Percentiles rank a stretch among this genome's conserved stretches.
Conservation (phyloP, 2,113 vertebrate genomes). For the Dascyllus trimaculatus region DNA sequence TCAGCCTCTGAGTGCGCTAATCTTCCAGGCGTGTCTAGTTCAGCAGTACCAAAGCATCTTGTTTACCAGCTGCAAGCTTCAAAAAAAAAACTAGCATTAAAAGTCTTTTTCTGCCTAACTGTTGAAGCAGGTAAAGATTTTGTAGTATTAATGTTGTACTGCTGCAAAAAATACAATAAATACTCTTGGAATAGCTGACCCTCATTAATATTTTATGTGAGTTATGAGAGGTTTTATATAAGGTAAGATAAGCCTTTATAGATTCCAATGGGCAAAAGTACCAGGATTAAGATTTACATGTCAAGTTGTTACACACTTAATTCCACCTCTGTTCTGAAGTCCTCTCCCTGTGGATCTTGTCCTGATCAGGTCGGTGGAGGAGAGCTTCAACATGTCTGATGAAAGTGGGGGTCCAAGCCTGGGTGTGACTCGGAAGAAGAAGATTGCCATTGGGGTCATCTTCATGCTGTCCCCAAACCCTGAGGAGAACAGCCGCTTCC, state of each 20-base stretch:
- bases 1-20: constrained; percentile 34
- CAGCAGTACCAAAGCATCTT: constrained; percentile 26
- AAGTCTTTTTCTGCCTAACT: neutral
- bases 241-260: neutral
- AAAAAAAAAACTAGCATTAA: neutral
- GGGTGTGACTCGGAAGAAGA: constrained; percentile 94
- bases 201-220: neutral
- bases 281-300: neutral
- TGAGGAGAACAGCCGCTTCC: constrained; percentile 95
- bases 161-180: no score
- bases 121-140: no score
- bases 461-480: constrained; percentile 93
- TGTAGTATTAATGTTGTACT: no score
- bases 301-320: neutral
- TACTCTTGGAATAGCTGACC: neutral
- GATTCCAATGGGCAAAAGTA: no score
- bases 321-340: neutral
- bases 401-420: constrained; percentile 91
- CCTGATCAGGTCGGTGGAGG: constrained; percentile 92
- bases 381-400: constrained; percentile 99
- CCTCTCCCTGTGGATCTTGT: neutral
- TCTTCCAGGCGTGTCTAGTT: constrained; percentile 26
- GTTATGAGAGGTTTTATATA: neutral
- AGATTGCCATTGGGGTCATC: constrained; percentile 98
- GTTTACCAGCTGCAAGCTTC: constrained; percentile 31